phyloP scores from a whole-genome alignment of 2,888 invertebrate species.

The Odontomyia ornata region DNA sequence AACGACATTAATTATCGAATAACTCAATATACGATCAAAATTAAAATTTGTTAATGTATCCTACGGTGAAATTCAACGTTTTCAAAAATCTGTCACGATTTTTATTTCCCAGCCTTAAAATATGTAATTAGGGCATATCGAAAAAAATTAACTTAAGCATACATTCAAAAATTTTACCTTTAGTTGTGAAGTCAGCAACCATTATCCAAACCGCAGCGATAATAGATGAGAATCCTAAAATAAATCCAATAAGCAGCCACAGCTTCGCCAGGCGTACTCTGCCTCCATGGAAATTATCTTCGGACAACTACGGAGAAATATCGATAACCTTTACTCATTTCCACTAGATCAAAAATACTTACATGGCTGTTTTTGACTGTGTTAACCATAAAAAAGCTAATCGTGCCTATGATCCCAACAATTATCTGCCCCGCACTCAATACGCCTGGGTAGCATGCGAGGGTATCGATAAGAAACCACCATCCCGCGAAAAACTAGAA shows the following conservation, averaged over 20 bases:
- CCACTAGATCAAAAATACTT: slow-evolving; percentile 49
- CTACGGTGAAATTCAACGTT: too few relatives aligned
- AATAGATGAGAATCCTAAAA: slow-evolving; percentile 94
- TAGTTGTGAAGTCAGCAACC: slow-evolving; percentile 83
- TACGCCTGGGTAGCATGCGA: slow-evolving; percentile 78
- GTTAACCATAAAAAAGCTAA: slow-evolving; percentile 97
- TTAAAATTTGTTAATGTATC: too few relatives aligned
- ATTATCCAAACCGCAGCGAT: slow-evolving; percentile 97
- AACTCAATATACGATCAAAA: too few relatives aligned
- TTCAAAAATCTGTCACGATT: too few relatives aligned
- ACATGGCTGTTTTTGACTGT: slow-evolving; percentile 94
- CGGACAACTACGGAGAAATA: slow-evolving; percentile 42
- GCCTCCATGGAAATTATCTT: slow-evolving; percentile 43
- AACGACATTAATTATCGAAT: too few relatives aligned
- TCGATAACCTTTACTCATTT: neutral
- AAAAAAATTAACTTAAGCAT: too few relatives aligned
- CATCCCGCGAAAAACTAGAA: slow-evolving; percentile 93
- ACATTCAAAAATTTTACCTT: too few relatives aligned
- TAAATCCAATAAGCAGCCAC: slow-evolving; percentile 97
- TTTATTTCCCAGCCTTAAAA: too few relatives aligned
- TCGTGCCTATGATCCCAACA: slow-evolving; percentile 92
- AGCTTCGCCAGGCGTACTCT: slow-evolving; percentile 83
- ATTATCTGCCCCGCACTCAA: slow-evolving; percentile 85
- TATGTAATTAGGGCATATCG: too few relatives aligned
- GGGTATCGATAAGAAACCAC: slow-evolving; percentile 98